Percentiles rank a stretch among this genome's conserved stretches.
Evolutionary conservation across 2,888 invertebrate genomes (phyloP).

Genomic region (Epinotia bilunana): DNA sequence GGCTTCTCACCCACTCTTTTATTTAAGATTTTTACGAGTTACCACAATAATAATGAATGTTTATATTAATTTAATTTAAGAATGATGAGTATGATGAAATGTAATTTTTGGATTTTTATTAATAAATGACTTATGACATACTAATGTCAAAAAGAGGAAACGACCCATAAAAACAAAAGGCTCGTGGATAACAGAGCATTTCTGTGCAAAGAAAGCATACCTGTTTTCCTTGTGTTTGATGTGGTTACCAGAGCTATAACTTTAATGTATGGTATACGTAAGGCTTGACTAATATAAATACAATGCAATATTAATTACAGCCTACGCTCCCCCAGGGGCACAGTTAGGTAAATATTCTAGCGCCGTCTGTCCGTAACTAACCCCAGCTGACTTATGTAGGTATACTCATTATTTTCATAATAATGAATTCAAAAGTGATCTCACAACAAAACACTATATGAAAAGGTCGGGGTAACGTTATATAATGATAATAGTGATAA

Average conservation of each 20-base stretch:
- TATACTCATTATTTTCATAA: conserved; percentile 4
- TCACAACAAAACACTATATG: conserved; percentile 19
- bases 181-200: not conserved
- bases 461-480: conserved; percentile 4
- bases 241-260: not conserved
- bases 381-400: conserved; percentile 37
- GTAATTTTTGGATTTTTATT: too few species aligned
- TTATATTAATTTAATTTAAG: too few species aligned
- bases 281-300: too few species aligned
- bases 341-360: not conserved
- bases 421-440: conserved; percentile 15
- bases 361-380: conserved; percentile 28
- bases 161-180: not conserved
- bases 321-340: not conserved
- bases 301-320: not conserved
- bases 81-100: too few species aligned
- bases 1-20: too few species aligned
- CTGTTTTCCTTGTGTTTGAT: not conserved
- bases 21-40: too few species aligned
- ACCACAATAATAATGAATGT: too few species aligned
- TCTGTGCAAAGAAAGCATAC: not conserved
- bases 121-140: too few species aligned
- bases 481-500: not conserved
- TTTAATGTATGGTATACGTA: too few species aligned
- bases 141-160: too few species aligned